Conservation (phyloP, 2,888 invertebrate species). For the Agrilus biguttatus region DNA sequence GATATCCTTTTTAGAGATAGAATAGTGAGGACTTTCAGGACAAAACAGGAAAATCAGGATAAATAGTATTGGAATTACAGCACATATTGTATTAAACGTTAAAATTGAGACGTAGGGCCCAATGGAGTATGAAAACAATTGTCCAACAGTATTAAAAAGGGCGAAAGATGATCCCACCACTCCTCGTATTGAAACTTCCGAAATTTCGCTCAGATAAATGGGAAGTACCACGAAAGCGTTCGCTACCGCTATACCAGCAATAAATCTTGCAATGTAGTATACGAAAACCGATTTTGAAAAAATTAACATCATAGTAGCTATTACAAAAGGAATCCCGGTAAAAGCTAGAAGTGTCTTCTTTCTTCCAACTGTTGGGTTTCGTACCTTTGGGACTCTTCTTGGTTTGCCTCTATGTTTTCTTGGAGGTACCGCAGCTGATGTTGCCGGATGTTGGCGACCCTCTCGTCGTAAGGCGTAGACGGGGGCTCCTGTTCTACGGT, state of each 20-base stretch:
- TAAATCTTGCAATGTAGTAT: conserved; percentile 30
- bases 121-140: conserved; percentile 48
- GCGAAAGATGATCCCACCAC: conserved; percentile 59
- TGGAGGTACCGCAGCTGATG: too few species aligned
- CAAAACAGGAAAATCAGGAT: conserved; percentile 47
- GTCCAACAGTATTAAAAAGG: conserved; percentile 49
- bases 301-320: conserved; percentile 33
- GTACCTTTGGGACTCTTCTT: too few species aligned
- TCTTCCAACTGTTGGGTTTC: conserved; percentile 54
- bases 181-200: conserved; percentile 65
- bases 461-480: too few species aligned
- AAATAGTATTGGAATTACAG: conserved; percentile 30
- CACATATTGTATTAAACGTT: conserved; percentile 46
- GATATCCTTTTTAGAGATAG: conserved; percentile 39
- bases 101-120: conserved; percentile 57
- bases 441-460: too few species aligned
- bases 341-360: conserved; percentile 53
- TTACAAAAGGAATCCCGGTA: conserved; percentile 49
- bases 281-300: conserved; percentile 1
- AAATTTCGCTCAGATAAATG: conserved; percentile 76
- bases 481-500: too few species aligned
- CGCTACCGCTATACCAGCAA: conserved; percentile 48
- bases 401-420: too few species aligned
- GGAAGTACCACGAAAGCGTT: conserved; percentile 59
- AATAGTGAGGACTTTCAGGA: conserved; percentile 67